Evolutionary conservation across 1,140 invertebrate genomes (phyloP), one percentile per base, ranked within the genome.

Genomic region (Euwallacea similis): DNA sequence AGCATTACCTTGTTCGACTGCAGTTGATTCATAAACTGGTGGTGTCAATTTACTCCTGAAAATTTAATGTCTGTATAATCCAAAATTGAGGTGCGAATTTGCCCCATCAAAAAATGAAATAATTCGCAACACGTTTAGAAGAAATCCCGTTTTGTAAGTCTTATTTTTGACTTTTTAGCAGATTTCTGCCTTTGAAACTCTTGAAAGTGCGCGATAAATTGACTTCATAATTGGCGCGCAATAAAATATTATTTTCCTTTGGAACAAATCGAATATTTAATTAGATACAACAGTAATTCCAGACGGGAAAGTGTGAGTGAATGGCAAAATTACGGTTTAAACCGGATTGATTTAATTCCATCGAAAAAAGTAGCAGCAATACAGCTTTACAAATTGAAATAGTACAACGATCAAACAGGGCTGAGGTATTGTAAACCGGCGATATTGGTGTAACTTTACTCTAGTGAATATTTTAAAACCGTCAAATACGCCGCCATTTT

Each of bases 61-160:
- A 68, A 60, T 68, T 68, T 68, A 60, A 68, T 68, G 66, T 60
- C 44, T 10, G 65, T 7, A 67, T 67, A 67, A 67, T 67, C 65
- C 65, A 21, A 67, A 67, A 67, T 53, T 55, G 41, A 56, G 56
- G 65, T 67, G 65, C 43, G 55, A 67, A 56, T 67, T 59, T n/a
- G 65, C 65, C 43, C 53, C 56, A 67, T 67, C 65, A 67, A 67
- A 55, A 67, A 67, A 67, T 42, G 13, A 55, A 67, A 67, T 67
- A 67, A 67, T 67, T 56, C 65, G 56, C 7, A 58, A 42, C 65
- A 67, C 65, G 65, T 67, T 67, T 33, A 33, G 21, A 4, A 33
- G 21, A 33, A 33, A 33, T 33, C 21, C 21, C 21, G 21, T 33
- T 33, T 33, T 33, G 21, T 33, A 33, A 33, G 21, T 33, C 21